Percentiles rank a stretch among this genome's conserved stretches.
Conservation (phyloP, 2,797 vertebrate genomes). For the Paguma larvata region DNA sequence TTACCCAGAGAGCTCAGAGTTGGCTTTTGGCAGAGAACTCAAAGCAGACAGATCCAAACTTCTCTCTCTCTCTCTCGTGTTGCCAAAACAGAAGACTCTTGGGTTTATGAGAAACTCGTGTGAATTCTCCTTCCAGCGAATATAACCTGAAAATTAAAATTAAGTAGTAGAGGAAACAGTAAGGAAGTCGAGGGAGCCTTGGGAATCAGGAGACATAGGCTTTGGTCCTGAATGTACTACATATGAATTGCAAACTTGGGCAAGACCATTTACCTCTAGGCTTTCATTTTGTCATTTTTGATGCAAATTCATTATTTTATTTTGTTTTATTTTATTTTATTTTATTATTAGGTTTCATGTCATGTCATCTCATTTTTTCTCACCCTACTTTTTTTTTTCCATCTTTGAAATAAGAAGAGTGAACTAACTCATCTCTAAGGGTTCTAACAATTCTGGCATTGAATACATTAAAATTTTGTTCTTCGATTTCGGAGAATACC, state of each 20-base stretch:
- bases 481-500: constrained; percentile 9
- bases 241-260: background rate
- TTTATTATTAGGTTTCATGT: background rate
- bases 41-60: constrained; percentile 47
- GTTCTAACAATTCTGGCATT: background rate
- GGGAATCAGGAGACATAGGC: background rate
- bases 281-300: background rate
- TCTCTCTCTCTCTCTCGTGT: constrained; percentile 42
- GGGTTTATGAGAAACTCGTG: constrained; percentile 43
- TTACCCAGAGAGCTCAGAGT: constrained; percentile 60
- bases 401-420: constrained; percentile 14
- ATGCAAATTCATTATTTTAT: background rate
- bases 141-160: constrained; percentile 55
- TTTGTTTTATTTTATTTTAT: background rate
- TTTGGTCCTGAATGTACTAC: background rate
- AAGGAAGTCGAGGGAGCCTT: background rate
- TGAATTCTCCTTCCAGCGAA: constrained; percentile 46
- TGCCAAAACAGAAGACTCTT: constrained; percentile 76
- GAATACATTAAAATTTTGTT: background rate
- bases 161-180: constrained; percentile 15
- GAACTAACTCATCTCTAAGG: background rate
- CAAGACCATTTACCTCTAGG: background rate
- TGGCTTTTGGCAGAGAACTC: constrained; percentile 71
- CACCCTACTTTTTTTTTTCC: background rate
- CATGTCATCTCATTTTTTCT: background rate